Conservation (phyloP, 2,113 vertebrate genomes). For the Raja brachyura region DNA sequence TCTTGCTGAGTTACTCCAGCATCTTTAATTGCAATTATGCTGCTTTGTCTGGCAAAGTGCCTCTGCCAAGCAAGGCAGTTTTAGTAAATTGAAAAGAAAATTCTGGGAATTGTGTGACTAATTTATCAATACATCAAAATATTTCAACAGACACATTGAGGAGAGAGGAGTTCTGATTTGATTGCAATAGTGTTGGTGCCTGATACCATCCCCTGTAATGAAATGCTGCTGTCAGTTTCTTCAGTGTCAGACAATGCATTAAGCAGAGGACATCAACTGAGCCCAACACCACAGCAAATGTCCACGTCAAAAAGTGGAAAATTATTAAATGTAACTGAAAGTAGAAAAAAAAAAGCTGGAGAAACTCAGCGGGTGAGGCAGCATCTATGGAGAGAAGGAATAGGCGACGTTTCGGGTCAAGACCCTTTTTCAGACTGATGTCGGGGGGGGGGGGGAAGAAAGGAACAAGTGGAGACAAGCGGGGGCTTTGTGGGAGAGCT, state of each 20-base stretch:
- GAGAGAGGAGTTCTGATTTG: not conserved
- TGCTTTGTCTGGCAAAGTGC: not conserved
- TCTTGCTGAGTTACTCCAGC: too few relatives aligned
- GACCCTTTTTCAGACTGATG: too few relatives aligned
- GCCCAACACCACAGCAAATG: not conserved
- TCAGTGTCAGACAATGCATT: not conserved
- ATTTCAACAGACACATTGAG: slow-evolving; percentile 18
- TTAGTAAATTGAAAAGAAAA: not conserved
- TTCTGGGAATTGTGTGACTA: not conserved
- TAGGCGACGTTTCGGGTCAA: too few relatives aligned
- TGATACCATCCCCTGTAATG: not conserved
- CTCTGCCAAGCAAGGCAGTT: not conserved
- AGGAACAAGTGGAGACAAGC: too few relatives aligned
- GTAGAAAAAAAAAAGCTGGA: too few relatives aligned
- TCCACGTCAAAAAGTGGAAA: not conserved
- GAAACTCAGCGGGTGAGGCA: too few relatives aligned
- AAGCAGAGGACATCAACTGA: not conserved
- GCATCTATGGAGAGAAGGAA: too few relatives aligned
- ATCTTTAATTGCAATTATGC: not conserved
- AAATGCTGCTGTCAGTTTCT: slow-evolving; percentile 10
- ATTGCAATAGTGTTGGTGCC: not conserved
- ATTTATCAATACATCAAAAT: slow-evolving; percentile 5
- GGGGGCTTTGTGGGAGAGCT: too few relatives aligned
- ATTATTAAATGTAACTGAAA: not conserved
- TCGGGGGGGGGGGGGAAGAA: too few relatives aligned